These are phyloP conservation scores for Volucella bombylans DNA, from an alignment of 2,888 invertebrate species.

Conservation along the genomic window DNA sequence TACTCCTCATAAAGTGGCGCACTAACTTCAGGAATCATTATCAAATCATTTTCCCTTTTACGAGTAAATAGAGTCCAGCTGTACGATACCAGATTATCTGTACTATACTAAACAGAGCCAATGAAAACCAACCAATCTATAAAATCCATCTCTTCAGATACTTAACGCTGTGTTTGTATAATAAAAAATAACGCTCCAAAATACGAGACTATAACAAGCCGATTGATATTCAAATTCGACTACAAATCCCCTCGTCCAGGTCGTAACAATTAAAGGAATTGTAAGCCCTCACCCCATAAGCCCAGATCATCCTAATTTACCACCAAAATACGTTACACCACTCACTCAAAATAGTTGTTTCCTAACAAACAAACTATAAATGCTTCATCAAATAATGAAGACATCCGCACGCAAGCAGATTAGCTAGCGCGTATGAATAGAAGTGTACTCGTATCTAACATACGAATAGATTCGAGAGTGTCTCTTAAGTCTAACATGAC, in stretches of 20 bases:
- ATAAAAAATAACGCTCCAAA: conserved; percentile 12
- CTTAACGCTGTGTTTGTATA: neutral
- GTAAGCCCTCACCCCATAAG: conserved; percentile 23
- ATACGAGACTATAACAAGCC: conserved; percentile 1
- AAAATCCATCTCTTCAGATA: too few relatives aligned
- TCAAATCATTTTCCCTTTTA: too few relatives aligned
- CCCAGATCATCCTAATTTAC: conserved; percentile 61
- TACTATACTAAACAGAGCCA: too few relatives aligned
- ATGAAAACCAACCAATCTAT: too few relatives aligned
- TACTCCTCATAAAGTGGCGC: too few relatives aligned
- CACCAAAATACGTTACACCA: conserved; percentile 35
- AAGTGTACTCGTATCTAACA: conserved; percentile 25
- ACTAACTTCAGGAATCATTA: too few relatives aligned
- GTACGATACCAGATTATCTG: too few relatives aligned
- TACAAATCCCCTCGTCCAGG: conserved; percentile 44
- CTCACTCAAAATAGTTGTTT: conserved; percentile 50
- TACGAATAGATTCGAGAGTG: conserved; percentile 29
- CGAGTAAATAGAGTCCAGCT: too few relatives aligned
- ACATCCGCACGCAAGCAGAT: conserved; percentile 46
- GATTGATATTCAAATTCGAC: conserved; percentile 37
- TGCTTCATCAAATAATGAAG: conserved; percentile 61
- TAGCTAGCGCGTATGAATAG: conserved; percentile 22
- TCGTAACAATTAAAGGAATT: conserved; percentile 28
- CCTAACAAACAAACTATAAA: conserved; percentile 70
- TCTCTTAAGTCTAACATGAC: conserved; percentile 27